Evolutionary conservation across 92 coral and sea anemone species (phyloP).

Genomic region (Montipora capitata): DNA sequence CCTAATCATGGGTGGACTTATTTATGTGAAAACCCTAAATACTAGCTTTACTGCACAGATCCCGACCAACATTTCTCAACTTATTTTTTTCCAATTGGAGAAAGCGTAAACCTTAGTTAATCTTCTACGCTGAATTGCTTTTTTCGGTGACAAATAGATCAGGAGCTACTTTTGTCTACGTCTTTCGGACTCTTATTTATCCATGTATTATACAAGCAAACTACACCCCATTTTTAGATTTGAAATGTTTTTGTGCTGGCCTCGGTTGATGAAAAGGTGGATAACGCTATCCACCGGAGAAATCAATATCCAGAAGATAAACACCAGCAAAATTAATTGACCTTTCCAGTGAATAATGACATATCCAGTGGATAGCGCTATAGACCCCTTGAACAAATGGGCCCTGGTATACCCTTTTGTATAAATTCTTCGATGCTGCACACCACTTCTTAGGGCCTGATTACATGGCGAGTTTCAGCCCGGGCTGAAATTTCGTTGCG

Average conservation of each 20-base stretch:
- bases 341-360: too few species aligned
- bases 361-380: too few species aligned
- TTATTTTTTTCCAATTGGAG: slow-evolving; percentile 1
- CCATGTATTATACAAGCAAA: slow-evolving; percentile 18
- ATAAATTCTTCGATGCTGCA: slow-evolving; percentile 23
- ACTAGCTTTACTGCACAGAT: slow-evolving; percentile 8
- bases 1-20: slow-evolving; percentile 43
- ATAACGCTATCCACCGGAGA: too few species aligned
- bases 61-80: slow-evolving; percentile 30
- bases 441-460: neutral
- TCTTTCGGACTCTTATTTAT: slow-evolving; percentile 29
- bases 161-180: neutral
- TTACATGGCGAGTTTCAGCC: too few species aligned
- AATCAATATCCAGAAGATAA: too few species aligned
- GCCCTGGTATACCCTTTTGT: slow-evolving; percentile 9
- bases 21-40: slow-evolving; percentile 46
- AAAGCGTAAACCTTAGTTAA: slow-evolving; percentile 23
- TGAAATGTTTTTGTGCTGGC: slow-evolving; percentile 39
- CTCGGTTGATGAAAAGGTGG: too few species aligned
- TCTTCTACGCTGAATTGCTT: slow-evolving; percentile 2
- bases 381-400: too few species aligned
- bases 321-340: too few species aligned
- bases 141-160: neutral
- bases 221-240: slow-evolving; percentile 32
- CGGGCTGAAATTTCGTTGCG: too few species aligned